Conservation (phyloP, 2,888 invertebrate species). For the Cantharis flavilabris region DNA sequence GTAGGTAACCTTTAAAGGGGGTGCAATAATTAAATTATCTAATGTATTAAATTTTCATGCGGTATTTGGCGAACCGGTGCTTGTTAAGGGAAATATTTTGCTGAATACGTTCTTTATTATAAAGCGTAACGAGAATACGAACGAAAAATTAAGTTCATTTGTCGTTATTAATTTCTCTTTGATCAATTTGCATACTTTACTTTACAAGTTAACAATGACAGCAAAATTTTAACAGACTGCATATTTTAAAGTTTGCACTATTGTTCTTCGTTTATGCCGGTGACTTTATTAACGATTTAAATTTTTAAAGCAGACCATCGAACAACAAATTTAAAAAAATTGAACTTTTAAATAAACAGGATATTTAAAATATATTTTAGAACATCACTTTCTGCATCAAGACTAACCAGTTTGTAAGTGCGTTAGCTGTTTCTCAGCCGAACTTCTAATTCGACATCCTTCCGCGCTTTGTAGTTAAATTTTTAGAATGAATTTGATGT, state of each 20-base stretch:
- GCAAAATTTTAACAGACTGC: slow-evolving; percentile 6
- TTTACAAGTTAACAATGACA: slow-evolving; percentile 16
- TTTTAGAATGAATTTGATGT: too few relatives aligned
- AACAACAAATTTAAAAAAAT: too few relatives aligned
- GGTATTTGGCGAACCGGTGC: slow-evolving; percentile 15
- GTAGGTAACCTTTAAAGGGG: slow-evolving; percentile 7
- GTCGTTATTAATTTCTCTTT: slow-evolving; percentile 19
- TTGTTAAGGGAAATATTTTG: slow-evolving; percentile 20
- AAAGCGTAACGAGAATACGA: slow-evolving; percentile 19
- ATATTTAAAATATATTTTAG: too few relatives aligned
- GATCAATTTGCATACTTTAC: slow-evolving; percentile 19
- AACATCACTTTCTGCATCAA: too few relatives aligned
- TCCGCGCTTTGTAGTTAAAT: too few relatives aligned
- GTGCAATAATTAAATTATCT: slow-evolving; percentile 24
- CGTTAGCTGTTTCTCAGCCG: too few relatives aligned
- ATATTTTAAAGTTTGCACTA: not conserved
- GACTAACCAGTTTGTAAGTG: too few relatives aligned
- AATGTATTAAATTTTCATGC: slow-evolving; percentile 18
- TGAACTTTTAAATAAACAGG: too few relatives aligned
- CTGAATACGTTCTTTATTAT: slow-evolving; percentile 21
- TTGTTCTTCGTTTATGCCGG: not conserved
- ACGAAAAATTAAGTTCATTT: slow-evolving; percentile 21
- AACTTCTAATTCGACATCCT: too few relatives aligned
- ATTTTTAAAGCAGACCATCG: not conserved
- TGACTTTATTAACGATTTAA: not conserved